Conservation (phyloP, 2,797 vertebrate genomes). For the Protonibea diacanthus region DNA sequence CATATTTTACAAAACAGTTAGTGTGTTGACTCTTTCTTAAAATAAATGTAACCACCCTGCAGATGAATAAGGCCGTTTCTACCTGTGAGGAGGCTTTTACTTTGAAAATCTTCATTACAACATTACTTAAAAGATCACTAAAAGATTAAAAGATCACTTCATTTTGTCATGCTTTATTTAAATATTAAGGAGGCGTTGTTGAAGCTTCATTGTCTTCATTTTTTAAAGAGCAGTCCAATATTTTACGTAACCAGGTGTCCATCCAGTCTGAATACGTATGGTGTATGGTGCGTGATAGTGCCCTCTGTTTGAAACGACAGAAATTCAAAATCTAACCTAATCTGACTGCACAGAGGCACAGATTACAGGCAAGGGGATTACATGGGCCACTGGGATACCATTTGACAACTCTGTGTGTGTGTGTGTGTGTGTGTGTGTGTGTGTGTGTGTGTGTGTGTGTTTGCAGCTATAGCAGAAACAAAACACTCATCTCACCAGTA, state of each 20-base stretch:
- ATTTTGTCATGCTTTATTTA: background rate
- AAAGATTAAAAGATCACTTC: background rate
- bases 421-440: constrained; percentile 35
- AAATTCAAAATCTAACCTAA: constrained; percentile 79
- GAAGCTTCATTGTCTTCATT: background rate
- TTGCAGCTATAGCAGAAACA: constrained; percentile 32
- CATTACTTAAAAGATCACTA: background rate
- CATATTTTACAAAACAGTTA: background rate
- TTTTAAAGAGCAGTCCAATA: background rate
- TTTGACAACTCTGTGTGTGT: constrained; percentile 44
- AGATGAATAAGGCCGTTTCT: background rate
- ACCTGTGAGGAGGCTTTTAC: background rate
- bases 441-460: constrained; percentile 23
- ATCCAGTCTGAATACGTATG: background rate
- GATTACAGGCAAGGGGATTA: constrained; percentile 83
- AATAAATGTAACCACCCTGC: background rate
- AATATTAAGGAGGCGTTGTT: background rate
- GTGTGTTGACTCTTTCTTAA: background rate
- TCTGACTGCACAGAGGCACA: constrained; percentile 75
- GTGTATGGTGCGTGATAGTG: constrained; percentile 23
- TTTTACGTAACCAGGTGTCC: background rate
- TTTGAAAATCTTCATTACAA: background rate
- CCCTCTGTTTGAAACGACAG: constrained; percentile 64
- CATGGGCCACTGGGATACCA: constrained; percentile 72
- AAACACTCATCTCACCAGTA: constrained; percentile 37